Evolutionary conservation across 2,797 vertebrate genomes (phyloP).

Genomic region (Cottoperca gobio): DNA sequence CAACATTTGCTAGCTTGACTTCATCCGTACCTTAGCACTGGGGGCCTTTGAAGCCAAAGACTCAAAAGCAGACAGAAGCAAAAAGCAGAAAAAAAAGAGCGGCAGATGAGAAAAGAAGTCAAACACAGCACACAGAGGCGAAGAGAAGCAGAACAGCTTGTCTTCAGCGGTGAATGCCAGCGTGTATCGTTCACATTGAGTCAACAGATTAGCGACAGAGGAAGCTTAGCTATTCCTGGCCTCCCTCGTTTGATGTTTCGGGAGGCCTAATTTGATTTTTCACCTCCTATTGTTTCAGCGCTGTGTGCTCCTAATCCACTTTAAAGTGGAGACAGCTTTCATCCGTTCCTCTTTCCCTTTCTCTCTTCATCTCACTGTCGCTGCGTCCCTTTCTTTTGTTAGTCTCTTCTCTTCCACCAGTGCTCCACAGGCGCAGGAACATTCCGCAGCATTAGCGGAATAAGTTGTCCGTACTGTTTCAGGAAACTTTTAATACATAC

Average conservation of each 20-base stretch:
- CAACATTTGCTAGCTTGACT: slow-evolving; percentile 8
- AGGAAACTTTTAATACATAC: neutral
- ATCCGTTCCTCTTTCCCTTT: slow-evolving; percentile 66
- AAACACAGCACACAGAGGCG: slow-evolving; percentile 52
- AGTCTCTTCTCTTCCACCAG: neutral
- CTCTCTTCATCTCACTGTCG: slow-evolving; percentile 33
- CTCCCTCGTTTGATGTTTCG: slow-evolving; percentile 85
- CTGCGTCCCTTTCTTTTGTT: slow-evolving; percentile 49
- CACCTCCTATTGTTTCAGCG: slow-evolving; percentile 89
- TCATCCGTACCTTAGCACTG: slow-evolving; percentile 10
- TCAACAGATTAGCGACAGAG: slow-evolving; percentile 86
- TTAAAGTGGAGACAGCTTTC: slow-evolving; percentile 89
- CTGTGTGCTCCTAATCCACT: slow-evolving; percentile 88
- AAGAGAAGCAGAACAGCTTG: slow-evolving; percentile 76
- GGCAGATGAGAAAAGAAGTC: slow-evolving; percentile 60
- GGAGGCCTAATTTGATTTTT: slow-evolving; percentile 89
- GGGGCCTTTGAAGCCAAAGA: slow-evolving; percentile 48
- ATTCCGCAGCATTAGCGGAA: neutral
- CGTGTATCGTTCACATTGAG: slow-evolving; percentile 82
- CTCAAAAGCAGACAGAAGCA: slow-evolving; percentile 21
- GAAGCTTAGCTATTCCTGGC: slow-evolving; percentile 83
- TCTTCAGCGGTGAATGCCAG: slow-evolving; percentile 71
- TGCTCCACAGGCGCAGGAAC: neutral
- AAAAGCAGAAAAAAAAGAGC: slow-evolving; percentile 5
- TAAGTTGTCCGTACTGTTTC: neutral